Evolutionary conservation across 2,888 invertebrate species (phyloP).

Genomic region (Trichopoda pennipes): DNA sequence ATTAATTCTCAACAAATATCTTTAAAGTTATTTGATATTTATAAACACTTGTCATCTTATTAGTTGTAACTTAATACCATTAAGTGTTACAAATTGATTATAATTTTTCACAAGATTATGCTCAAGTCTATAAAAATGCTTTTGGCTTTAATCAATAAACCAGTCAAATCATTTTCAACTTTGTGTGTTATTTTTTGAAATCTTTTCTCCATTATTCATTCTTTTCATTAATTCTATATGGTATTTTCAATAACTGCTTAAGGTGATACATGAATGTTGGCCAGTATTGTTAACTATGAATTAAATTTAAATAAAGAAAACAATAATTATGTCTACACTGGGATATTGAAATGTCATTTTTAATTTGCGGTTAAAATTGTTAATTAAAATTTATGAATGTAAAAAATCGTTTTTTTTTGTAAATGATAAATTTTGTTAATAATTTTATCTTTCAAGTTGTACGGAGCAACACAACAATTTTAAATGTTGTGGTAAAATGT

Average conservation of each 20-base stretch:
- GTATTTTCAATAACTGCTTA: not conserved
- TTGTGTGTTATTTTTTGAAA: not conserved
- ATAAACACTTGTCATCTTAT: too few species aligned
- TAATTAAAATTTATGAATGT: conserved; percentile 3
- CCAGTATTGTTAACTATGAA: not conserved
- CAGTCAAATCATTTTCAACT: too few species aligned
- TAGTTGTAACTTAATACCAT: too few species aligned
- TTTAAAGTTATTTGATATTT: too few species aligned
- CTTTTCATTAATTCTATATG: not conserved
- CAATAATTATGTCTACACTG: conserved; percentile 13
- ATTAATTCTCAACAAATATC: too few species aligned
- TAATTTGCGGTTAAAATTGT: conserved; percentile 44
- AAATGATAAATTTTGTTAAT: conserved; percentile 17
- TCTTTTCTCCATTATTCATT: too few species aligned
- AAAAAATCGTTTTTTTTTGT: not conserved
- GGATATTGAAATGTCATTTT: conserved; percentile 48
- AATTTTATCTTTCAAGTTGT: conserved; percentile 11
- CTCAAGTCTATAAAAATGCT: too few species aligned
- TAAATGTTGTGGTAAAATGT: conserved; percentile 2
- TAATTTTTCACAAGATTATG: too few species aligned
- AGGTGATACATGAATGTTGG: not conserved
- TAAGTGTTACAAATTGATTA: too few species aligned
- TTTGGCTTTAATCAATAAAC: too few species aligned
- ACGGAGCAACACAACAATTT: not conserved
- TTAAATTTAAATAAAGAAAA: not conserved